Conservation (phyloP, 2,797 vertebrate species). For the Clarias platycephalus region DNA sequence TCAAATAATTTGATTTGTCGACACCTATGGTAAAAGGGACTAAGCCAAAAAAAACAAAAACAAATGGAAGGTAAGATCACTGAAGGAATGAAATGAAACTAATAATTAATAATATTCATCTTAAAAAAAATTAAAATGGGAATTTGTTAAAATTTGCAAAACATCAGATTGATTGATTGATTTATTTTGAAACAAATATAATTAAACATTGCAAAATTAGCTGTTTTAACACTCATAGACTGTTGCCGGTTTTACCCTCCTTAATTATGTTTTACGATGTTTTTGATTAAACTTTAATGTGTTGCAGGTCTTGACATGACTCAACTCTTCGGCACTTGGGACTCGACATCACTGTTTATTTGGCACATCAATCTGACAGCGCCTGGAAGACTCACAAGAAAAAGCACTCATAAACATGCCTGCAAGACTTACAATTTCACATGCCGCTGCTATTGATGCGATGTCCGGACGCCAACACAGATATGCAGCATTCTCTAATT, state of each 20-base stretch:
- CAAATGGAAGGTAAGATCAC: no score
- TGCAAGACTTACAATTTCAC: neutral
- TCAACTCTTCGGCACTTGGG: neutral
- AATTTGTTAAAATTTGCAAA: neutral
- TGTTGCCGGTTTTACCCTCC: no score
- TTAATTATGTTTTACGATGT: no score
- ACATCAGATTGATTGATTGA: neutral
- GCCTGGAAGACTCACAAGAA: constrained; percentile 19
- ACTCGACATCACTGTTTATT: constrained; percentile 5
- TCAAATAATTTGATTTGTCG: no score
- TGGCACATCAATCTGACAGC: constrained; percentile 13
- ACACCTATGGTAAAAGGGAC: no score
- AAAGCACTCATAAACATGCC: constrained; percentile 18
- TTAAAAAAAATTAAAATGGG: no score
- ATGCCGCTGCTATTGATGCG: constrained; percentile 5
- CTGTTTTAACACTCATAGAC: neutral
- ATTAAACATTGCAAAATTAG: neutral
- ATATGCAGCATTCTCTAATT: neutral
- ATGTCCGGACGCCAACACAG: neutral
- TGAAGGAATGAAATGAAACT: no score
- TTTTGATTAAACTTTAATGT: neutral
- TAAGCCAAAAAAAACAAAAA: no score
- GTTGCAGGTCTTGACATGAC: constrained; percentile 6
- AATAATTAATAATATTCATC: no score
- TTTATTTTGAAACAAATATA: neutral